These are phyloP conservation scores for Apis cerana DNA, from an alignment of 1,140 invertebrate species.

Conservation along the genomic window DNA sequence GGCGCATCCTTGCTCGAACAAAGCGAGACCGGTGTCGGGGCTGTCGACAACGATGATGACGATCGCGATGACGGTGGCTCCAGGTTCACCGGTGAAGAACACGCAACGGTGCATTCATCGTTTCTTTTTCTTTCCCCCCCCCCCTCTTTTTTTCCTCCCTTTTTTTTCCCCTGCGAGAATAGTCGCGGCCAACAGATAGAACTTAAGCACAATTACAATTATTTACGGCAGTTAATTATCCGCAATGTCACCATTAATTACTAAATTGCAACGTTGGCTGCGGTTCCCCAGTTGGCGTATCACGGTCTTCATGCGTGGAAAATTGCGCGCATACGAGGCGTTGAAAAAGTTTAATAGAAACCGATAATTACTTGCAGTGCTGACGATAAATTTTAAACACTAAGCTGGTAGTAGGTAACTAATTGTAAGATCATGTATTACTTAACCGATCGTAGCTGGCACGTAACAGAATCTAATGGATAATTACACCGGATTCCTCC, in stretches of 20 bases:
- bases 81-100: constrained; percentile 38
- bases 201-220: constrained; percentile 74
- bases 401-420: not conserved
- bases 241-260: constrained; percentile 78
- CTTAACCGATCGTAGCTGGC: not conserved
- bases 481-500: not conserved
- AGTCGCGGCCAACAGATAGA: constrained; percentile 56
- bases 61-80: constrained; percentile 34
- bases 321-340: constrained; percentile 51
- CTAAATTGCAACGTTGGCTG: constrained; percentile 71
- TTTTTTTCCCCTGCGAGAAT: constrained; percentile 21
- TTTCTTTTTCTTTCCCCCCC: constrained; percentile 2
- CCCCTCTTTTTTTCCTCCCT: not conserved
- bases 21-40: not conserved
- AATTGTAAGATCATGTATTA: not conserved
- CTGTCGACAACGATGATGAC: constrained; percentile 19
- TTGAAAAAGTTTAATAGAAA: constrained; percentile 46
- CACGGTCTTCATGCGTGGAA: constrained; percentile 43
- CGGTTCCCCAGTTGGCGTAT: constrained; percentile 1
- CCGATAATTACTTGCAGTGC: constrained; percentile 46
- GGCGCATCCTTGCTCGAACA: not conserved
- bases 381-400: constrained; percentile 47
- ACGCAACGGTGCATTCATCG: constrained; percentile 30
- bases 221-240: constrained; percentile 74
- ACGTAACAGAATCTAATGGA: constrained; percentile 31